phyloP scores from a whole-genome alignment of 2,797 vertebrate genomes.

The Orestias chungarensis region DNA sequence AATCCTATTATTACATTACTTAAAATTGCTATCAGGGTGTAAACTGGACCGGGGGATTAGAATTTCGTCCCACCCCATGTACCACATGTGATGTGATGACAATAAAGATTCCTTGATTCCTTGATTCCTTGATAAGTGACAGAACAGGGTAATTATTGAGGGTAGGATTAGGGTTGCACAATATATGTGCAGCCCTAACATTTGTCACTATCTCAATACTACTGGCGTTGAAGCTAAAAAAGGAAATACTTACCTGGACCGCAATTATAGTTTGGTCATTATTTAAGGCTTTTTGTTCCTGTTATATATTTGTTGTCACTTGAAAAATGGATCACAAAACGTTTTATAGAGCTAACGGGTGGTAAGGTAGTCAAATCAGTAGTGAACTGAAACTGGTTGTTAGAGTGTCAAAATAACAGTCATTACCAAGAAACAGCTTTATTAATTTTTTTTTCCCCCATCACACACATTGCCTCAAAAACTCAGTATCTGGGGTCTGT shows the following conservation, averaged over 20 bases:
- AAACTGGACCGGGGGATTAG: too few relatives aligned
- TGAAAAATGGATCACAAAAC: neutral
- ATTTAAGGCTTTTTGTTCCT: neutral
- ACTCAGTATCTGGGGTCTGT: neutral
- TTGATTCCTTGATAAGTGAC: too few relatives aligned
- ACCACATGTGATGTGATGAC: too few relatives aligned
- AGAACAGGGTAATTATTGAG: neutral
- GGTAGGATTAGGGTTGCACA: neutral
- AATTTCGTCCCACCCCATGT: too few relatives aligned
- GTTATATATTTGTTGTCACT: neutral
- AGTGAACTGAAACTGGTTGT: neutral
- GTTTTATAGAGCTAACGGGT: neutral
- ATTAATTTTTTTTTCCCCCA: neutral
- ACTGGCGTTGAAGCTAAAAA: neutral
- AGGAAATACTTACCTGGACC: neutral
- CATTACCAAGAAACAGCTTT: neutral
- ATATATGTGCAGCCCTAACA: neutral
- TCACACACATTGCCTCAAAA: too few relatives aligned
- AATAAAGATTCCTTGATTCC: too few relatives aligned
- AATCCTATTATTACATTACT: too few relatives aligned
- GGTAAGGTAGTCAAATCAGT: neutral
- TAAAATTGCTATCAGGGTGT: too few relatives aligned
- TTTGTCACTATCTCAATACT: neutral
- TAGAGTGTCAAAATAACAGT: neutral
- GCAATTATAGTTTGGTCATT: neutral